Conservation (phyloP, 2,113 vertebrate species). For the Peromyscus californicus region DNA sequence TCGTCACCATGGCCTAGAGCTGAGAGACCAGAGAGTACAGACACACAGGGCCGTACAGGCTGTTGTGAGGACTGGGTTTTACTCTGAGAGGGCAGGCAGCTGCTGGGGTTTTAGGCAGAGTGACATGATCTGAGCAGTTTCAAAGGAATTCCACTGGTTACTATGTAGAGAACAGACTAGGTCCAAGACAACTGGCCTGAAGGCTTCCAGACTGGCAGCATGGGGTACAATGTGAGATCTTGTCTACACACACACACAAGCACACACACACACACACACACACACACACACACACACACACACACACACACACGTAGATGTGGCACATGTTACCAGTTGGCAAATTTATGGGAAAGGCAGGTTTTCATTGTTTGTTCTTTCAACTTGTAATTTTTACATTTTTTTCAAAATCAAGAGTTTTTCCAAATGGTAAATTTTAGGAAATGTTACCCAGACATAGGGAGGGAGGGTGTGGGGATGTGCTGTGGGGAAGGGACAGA, state of each 20-base stretch:
- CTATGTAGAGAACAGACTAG: conserved; percentile 19
- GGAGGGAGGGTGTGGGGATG: neutral
- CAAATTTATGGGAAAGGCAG: neutral
- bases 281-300: neutral
- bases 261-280: neutral
- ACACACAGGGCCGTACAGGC: neutral
- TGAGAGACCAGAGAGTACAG: neutral
- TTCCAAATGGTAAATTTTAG: neutral
- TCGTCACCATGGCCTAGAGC: neutral
- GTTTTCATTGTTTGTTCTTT: neutral
- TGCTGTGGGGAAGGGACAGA: fast-evolving
- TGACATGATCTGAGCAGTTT: neutral
- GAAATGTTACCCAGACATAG: neutral
- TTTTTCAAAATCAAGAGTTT: conserved; percentile 1
- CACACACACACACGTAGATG: conserved; percentile 10
- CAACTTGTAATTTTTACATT: neutral
- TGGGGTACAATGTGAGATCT: neutral
- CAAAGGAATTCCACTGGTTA: conserved; percentile 18
- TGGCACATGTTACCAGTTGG: neutral
- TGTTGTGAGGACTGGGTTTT: neutral
- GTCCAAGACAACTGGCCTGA: neutral
- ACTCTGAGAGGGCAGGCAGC: neutral
- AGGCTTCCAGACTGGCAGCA: neutral
- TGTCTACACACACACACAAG: neutral
- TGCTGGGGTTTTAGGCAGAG: neutral